Evolutionary conservation across 1,140 invertebrate genomes (phyloP).

Genomic region (Hycleus cichorii): DNA sequence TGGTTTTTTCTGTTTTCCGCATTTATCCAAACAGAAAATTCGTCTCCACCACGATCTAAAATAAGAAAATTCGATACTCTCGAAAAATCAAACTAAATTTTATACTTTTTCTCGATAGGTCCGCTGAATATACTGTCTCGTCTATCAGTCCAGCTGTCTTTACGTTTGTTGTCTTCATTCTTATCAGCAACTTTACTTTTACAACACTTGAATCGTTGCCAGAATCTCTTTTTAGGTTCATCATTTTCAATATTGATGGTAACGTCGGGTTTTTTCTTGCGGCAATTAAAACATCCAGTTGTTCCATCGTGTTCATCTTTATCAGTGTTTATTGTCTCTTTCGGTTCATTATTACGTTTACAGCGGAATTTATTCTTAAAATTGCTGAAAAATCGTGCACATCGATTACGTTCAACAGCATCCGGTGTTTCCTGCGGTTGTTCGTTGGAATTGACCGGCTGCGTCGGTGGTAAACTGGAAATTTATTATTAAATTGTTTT

Average conservation of each 20-base stretch:
- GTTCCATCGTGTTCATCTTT: conserved; percentile 11
- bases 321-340: conserved; percentile 4
- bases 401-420: conserved; percentile 21
- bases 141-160: conserved; percentile 39
- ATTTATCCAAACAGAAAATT: conserved; percentile 38
- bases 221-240: conserved; percentile 23
- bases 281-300: conserved; percentile 29
- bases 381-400: conserved; percentile 28
- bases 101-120: conserved; percentile 8
- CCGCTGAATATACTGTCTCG: conserved; percentile 35
- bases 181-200: conserved; percentile 34
- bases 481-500: neutral
- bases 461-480: conserved; percentile 32
- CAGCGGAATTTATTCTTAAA: conserved; percentile 28
- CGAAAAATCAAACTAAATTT: neutral
- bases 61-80: too few species aligned
- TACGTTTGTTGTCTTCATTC: conserved; percentile 25
- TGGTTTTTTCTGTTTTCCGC: conserved; percentile 38
- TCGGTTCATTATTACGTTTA: conserved; percentile 20
- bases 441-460: conserved; percentile 18
- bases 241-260: conserved; percentile 27
- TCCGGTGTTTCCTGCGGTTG: conserved; percentile 16
- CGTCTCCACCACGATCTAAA: conserved; percentile 14
- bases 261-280: conserved; percentile 22
- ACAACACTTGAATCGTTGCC: conserved; percentile 32